Evolutionary conservation across 2,797 vertebrate genomes (phyloP).

Genomic region (Lophius americanus): DNA sequence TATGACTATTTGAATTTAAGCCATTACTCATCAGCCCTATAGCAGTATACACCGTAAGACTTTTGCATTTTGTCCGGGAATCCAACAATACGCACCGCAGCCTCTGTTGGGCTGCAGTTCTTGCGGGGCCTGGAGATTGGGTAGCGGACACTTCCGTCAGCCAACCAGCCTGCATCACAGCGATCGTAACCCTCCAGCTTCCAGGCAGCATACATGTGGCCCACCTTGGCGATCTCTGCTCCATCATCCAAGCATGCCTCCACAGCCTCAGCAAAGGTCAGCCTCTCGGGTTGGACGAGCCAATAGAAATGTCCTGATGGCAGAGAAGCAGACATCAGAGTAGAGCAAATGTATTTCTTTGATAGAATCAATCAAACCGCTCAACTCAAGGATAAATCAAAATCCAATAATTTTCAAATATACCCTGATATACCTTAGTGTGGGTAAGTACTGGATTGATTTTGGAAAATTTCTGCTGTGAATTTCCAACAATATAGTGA

Average conservation of each 20-base stretch:
- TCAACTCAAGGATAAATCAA: too few species aligned
- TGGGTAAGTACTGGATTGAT: too few species aligned
- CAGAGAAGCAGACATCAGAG: slow-evolving; percentile 14
- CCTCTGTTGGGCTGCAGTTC: slow-evolving; percentile 93
- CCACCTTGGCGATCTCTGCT: slow-evolving; percentile 92
- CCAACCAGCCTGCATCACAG: slow-evolving; percentile 95
- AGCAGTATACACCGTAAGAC: slow-evolving; percentile 96
- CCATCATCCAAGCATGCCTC: slow-evolving; percentile 87
- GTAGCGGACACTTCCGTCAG: slow-evolving; percentile 95
- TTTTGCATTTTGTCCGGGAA: slow-evolving; percentile 93
- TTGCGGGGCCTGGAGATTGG: slow-evolving; percentile 91
- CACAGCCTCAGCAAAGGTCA: slow-evolving; percentile 90
- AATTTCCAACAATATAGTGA: too few species aligned
- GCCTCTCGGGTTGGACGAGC: slow-evolving; percentile 88
- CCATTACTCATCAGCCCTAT: slow-evolving; percentile 83
- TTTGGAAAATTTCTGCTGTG: too few species aligned
- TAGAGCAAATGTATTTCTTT: neutral
- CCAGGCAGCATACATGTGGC: slow-evolving; percentile 95
- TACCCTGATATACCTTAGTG: too few species aligned
- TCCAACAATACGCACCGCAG: slow-evolving; percentile 90
- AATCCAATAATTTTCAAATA: too few species aligned
- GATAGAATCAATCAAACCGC: neutral
- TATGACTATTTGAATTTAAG: slow-evolving; percentile 39
- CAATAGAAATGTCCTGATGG: slow-evolving; percentile 90
- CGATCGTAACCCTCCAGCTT: slow-evolving; percentile 92